Conservation (phyloP, 2,113 vertebrate species). For the Mobula hypostoma region DNA sequence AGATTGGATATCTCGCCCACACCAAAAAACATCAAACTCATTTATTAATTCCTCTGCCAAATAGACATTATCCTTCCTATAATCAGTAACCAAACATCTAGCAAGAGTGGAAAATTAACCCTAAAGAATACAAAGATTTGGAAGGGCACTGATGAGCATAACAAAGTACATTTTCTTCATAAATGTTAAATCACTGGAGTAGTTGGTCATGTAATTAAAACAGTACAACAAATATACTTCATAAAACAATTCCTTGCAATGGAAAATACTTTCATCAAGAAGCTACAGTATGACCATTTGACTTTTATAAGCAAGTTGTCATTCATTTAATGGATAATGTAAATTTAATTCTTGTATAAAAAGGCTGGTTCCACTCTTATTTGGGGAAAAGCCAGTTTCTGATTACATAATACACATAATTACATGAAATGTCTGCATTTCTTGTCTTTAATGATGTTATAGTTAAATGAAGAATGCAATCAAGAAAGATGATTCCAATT, state of each 20-base stretch:
- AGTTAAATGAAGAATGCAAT: neutral
- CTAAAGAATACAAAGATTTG: neutral
- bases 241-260: neutral
- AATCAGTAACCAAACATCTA: neutral
- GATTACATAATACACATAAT: neutral
- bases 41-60: constrained; percentile 13
- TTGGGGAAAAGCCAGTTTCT: neutral
- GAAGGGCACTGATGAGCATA: neutral
- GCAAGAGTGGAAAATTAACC: constrained; percentile 6
- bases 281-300: neutral
- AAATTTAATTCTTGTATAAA: neutral
- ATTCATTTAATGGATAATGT: neutral
- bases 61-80: neutral
- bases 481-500: neutral
- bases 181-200: neutral
- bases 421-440: neutral
- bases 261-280: neutral
- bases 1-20: neutral
- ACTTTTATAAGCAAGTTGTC: neutral
- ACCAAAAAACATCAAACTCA: neutral
- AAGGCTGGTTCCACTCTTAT: neutral
- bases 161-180: neutral
- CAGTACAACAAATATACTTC: neutral
- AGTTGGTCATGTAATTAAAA: neutral
- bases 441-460: neutral